Percentiles rank a stretch among this genome's conserved stretches.
These are phyloP conservation scores for Congeria kusceri DNA, from an alignment of 2,888 invertebrate genomes.

Conservation along the genomic window DNA sequence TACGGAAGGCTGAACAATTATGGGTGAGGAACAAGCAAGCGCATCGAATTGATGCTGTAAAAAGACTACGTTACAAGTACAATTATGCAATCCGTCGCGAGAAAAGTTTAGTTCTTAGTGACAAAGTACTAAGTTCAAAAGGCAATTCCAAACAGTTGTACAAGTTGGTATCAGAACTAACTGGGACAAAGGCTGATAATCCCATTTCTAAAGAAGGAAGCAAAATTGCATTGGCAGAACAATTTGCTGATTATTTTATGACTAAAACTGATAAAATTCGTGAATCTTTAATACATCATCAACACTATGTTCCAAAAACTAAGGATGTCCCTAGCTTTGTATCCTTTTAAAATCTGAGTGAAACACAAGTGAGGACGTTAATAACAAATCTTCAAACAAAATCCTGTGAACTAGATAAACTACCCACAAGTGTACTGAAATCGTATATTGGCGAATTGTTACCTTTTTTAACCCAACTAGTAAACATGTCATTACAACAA, in stretches of 20 bases:
- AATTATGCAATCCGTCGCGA: conserved; percentile 10
- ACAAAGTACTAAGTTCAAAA: conserved; percentile 29
- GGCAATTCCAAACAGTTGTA: conserved; percentile 43
- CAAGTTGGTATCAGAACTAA: conserved; percentile 37
- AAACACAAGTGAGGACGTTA: conserved; percentile 29
- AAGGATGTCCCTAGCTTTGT: conserved; percentile 29
- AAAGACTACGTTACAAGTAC: conserved; percentile 12
- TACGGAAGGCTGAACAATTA: conserved; percentile 31
- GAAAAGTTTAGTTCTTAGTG: conserved; percentile 18
- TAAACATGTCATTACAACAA: conserved; percentile 18
- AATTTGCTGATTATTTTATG: conserved; percentile 53
- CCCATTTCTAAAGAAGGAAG: conserved; percentile 28
- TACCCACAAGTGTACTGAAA: conserved; percentile 26
- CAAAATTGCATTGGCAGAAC: conserved; percentile 19
- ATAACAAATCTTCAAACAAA: conserved; percentile 36
- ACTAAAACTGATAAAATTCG: conserved; percentile 38
- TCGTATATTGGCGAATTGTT: conserved; percentile 15
- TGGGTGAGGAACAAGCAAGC: conserved; percentile 24
- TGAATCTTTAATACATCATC: conserved; percentile 29
- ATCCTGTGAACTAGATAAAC: conserved; percentile 28
- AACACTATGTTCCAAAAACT: conserved; percentile 20
- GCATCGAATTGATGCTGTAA: conserved; percentile 16
- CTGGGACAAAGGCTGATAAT: conserved; percentile 47
- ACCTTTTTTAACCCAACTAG: conserved; percentile 13
- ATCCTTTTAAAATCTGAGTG: conserved; percentile 24